These are phyloP conservation scores for Poecilobothrus nobilitatus DNA, from an alignment of 2,888 invertebrate genomes.

Conservation along the genomic window DNA sequence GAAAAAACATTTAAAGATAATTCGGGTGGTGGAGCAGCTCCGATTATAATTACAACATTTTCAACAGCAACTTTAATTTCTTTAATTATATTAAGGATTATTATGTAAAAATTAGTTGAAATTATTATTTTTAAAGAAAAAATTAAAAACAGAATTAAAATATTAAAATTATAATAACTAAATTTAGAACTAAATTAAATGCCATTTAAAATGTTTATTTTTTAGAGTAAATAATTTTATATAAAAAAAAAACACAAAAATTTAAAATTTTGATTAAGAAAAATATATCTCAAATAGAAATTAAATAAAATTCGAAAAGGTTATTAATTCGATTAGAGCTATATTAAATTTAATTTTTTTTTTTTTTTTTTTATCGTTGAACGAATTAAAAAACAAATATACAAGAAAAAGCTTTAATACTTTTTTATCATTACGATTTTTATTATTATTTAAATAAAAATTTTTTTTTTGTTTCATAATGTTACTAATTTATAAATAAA, in stretches of 20 bases:
- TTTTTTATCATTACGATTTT: not conserved
- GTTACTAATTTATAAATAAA: constrained; percentile 1
- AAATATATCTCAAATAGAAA: too few species aligned
- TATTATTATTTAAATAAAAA: not conserved
- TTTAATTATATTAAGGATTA: not conserved
- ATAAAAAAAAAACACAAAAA: too few species aligned
- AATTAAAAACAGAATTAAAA: too few species aligned
- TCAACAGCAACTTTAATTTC: not conserved
- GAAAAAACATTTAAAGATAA: constrained; percentile 15
- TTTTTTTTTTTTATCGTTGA: not conserved
- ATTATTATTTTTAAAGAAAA: too few species aligned
- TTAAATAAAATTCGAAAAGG: too few species aligned
- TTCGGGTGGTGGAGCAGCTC: constrained; percentile 8
- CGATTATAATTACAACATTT: not conserved
- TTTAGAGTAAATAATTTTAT: too few species aligned
- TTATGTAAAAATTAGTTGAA: not conserved
- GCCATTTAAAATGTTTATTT: not conserved
- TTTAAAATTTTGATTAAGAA: too few species aligned
- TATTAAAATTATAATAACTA: not conserved
- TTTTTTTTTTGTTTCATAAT: not conserved
- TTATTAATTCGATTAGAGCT: too few species aligned
- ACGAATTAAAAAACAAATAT: not conserved
- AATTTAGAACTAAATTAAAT: not conserved
- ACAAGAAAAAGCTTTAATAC: not conserved
- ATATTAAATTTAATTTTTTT: not conserved